phyloP scores from a whole-genome alignment of 2,113 vertebrate genomes.

The Pterocles burchelli region DNA sequence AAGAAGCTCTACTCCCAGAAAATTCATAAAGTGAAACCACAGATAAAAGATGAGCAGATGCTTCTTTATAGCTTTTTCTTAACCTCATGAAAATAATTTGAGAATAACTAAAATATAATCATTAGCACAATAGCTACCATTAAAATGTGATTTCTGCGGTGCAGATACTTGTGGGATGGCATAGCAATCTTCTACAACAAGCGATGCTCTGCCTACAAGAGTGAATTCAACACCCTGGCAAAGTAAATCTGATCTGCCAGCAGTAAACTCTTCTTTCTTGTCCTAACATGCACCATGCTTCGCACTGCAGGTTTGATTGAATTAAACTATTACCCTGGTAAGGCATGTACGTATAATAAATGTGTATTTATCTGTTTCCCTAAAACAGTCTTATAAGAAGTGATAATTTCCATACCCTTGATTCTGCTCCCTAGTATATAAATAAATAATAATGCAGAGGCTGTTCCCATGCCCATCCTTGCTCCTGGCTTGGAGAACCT shows the following conservation, averaged over 20 bases:
- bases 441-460: background rate
- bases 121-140: background rate
- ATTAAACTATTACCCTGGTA: background rate
- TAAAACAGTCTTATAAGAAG: background rate
- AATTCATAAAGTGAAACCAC: background rate
- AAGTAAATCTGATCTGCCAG: constrained; percentile 3
- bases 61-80: background rate
- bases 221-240: background rate
- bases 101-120: background rate
- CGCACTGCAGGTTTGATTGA: background rate
- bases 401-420: background rate
- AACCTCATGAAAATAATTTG: background rate
- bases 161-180: background rate
- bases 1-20: background rate
- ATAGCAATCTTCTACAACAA: background rate
- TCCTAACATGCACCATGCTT: background rate
- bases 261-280: background rate
- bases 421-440: background rate
- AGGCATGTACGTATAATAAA: background rate
- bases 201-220: background rate
- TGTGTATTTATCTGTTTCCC: background rate
- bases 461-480: background rate
- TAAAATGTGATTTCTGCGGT: background rate
- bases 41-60: background rate
- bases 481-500: fast-evolving